These are phyloP conservation scores for Megaceryle torquata DNA, from an alignment of 2,113 vertebrate species.

Conservation along the genomic window DNA sequence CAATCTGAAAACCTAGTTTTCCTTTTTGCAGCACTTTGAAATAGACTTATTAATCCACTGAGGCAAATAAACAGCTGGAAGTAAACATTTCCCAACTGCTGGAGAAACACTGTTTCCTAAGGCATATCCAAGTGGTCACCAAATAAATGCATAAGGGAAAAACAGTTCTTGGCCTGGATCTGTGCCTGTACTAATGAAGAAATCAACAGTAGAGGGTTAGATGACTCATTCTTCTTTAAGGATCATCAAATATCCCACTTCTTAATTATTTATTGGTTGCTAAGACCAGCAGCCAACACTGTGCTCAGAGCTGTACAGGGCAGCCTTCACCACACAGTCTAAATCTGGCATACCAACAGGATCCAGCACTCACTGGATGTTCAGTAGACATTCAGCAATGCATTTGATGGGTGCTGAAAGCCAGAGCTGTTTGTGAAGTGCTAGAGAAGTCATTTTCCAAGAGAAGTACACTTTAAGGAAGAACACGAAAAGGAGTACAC, in stretches of 20 bases:
- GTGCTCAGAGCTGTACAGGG: background rate
- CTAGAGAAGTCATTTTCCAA: background rate
- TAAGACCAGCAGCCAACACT: conserved; percentile 1
- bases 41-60: conserved; percentile 45
- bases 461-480: background rate
- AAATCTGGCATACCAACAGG: background rate
- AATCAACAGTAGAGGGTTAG: conserved; percentile 12
- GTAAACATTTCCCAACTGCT: conserved; percentile 38
- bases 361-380: background rate
- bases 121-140: conserved; percentile 32
- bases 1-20: conserved; percentile 37
- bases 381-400: background rate
- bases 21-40: conserved; percentile 45
- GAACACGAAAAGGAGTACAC: background rate
- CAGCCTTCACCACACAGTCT: background rate
- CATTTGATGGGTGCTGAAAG: background rate
- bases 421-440: background rate
- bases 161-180: background rate
- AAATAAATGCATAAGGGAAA: conserved; percentile 36
- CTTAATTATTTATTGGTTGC: conserved; percentile 47
- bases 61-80: conserved; percentile 60
- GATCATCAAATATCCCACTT: background rate
- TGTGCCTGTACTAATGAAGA: conserved; percentile 38
- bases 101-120: conserved; percentile 50
- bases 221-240: conserved; percentile 32